phyloP scores from a whole-genome alignment of 2,888 invertebrate genomes.

The Liposcelis brunnea region DNA sequence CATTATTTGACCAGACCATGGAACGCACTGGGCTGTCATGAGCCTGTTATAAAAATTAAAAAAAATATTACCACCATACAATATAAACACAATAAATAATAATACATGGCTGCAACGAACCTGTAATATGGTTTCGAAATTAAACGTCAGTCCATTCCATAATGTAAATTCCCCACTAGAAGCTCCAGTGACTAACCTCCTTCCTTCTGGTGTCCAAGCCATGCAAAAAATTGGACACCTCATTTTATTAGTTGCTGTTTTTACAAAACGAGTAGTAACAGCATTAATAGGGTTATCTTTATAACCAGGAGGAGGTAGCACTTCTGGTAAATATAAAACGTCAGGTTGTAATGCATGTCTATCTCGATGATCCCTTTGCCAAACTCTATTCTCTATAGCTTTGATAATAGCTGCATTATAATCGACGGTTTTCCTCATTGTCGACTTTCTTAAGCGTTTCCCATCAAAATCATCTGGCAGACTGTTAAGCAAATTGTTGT shows the following conservation, averaged over 20 bases:
- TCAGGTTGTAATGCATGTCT: constrained; percentile 84
- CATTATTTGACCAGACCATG: constrained; percentile 99
- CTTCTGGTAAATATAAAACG: constrained; percentile 81
- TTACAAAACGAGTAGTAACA: constrained; percentile 85
- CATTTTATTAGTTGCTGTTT: constrained; percentile 99
- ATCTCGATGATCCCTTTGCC: constrained; percentile 88
- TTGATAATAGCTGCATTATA: constrained; percentile 91
- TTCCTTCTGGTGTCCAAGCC: constrained; percentile 98
- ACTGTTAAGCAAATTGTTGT: constrained; percentile 5
- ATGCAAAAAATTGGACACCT: constrained; percentile 97
- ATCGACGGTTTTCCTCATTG: constrained; percentile 95
- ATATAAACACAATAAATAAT: neutral
- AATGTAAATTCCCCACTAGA: constrained; percentile 98
- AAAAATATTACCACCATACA: neutral
- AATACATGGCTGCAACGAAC: constrained; percentile 28
- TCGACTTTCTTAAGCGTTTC: constrained; percentile 85
- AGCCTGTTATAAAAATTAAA: constrained; percentile 45
- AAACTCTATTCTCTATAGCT: constrained; percentile 82
- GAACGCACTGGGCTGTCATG: constrained; percentile 98
- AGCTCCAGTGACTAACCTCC: constrained; percentile 93
- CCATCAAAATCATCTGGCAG: constrained; percentile 65
- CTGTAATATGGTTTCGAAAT: constrained; percentile 99
- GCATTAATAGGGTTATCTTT: constrained; percentile 93
- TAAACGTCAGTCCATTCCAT: constrained; percentile 99
- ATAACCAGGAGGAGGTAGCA: constrained; percentile 87